Evolutionary conservation across 2,888 invertebrate species (phyloP), one percentile per base, ranked within the genome.

Genomic region (Ligdia adustata): DNA sequence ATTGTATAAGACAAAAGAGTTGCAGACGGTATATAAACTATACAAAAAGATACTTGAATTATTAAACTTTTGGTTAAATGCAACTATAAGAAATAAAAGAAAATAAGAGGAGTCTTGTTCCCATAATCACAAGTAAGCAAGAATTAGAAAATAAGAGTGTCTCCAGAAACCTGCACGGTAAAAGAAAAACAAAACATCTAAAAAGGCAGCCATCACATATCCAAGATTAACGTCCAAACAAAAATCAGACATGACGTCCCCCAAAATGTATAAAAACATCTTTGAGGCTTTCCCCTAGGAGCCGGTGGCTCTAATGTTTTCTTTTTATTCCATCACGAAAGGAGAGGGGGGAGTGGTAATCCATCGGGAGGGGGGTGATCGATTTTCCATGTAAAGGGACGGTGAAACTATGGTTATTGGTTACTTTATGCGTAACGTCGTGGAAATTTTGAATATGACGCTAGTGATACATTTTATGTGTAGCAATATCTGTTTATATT

Each of bases 361-460:
- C 87, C 84, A 80, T 88, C 85, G 84, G 72, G 69, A 62, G 50
- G 61, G n/a, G 60, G 66, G 55, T 75, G 77, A 86, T 87, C 85
- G 86, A 86, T 88, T 80, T 82, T 75, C 73, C 71, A 75, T 76
- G 69, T 69, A 62, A 63, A 69, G 70, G 75, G 73, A 75, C 70
- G 72, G 74, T 77, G 70, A 86, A 88, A 89, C 88, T 89, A 88
- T 85, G 80, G 82, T 80, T 86, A 88, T 88, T 83, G 80, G 84
- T 81, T 82, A 79, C 82, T 85, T 82, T 67, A 69, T 71, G 22
- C 22, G n/a, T n/a, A 5, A 18, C 22, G 22, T n/a, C 6, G 22
- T 6, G 22, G n/a, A n/a, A 16, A 4, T 5, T 16, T 16, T 16
- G 16, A 16, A 16, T 16, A 16, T 16, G 16, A 5, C 16, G 16